A percentile compares a stretch with the other conserved stretches of the same genome.
These are phyloP conservation scores for Brachionus asplanchnoidis DNA, from an alignment of 1,140 invertebrate species.

Conservation along the genomic window DNA sequence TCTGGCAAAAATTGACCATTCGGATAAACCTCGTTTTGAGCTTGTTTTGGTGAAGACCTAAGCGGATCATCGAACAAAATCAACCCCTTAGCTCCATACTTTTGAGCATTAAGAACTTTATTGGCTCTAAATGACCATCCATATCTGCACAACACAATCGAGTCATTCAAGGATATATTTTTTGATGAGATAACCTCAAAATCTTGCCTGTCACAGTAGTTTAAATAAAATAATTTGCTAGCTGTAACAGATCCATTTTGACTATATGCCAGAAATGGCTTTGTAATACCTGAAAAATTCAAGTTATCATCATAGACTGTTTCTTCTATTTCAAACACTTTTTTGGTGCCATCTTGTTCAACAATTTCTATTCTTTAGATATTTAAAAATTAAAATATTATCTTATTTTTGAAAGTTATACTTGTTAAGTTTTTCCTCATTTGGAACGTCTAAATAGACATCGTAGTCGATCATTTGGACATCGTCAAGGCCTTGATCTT, in stretches of 20 bases:
- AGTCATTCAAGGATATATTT: background rate
- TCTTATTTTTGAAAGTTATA: background rate
- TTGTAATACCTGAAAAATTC: background rate
- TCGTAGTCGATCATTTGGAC: slow-evolving; percentile 40
- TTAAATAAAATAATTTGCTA: background rate
- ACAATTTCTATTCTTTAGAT: background rate
- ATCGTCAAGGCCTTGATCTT: background rate
- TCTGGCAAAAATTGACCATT: slow-evolving; percentile 59
- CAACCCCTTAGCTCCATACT: slow-evolving; percentile 53
- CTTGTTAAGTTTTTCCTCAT: background rate
- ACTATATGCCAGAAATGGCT: slow-evolving; percentile 36
- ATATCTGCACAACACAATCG: background rate
- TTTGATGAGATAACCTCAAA: background rate
- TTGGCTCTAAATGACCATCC: slow-evolving; percentile 1
- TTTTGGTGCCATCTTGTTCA: background rate
- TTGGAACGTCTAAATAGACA: slow-evolving; percentile 25
- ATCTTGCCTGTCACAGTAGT: background rate
- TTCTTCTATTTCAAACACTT: background rate
- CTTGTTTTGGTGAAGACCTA: slow-evolving; percentile 54
- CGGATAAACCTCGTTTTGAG: slow-evolving; percentile 52
- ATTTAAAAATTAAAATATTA: background rate
- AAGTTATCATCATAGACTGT: background rate
- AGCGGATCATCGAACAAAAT: slow-evolving; percentile 60
- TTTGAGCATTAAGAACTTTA: slow-evolving; percentile 47
- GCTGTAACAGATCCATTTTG: background rate